These are phyloP conservation scores for Cynopterus brachyotis DNA, from an alignment of 2,113 vertebrate species.

Conservation along the genomic window DNA sequence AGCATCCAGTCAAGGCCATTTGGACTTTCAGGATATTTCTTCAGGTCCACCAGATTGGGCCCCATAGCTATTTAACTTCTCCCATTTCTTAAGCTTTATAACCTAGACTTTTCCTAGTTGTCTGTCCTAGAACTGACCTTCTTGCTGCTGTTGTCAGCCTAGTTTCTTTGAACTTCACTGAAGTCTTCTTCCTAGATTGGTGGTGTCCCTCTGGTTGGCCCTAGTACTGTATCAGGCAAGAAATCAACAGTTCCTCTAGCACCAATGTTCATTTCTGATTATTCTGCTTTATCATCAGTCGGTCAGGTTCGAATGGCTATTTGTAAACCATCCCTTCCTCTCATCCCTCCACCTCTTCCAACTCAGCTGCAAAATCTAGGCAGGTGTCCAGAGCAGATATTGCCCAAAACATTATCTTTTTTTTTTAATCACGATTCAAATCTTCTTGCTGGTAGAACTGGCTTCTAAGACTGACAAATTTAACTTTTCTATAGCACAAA, in stretches of 20 bases:
- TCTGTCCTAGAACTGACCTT: neutral
- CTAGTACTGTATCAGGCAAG: neutral
- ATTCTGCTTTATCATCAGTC: neutral
- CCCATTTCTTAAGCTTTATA: neutral
- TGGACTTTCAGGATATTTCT: neutral
- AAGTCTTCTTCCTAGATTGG: neutral
- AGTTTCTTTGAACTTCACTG: neutral
- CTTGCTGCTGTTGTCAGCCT: neutral
- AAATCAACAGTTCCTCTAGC: neutral
- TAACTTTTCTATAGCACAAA: constrained; percentile 52
- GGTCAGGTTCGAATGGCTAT: neutral
- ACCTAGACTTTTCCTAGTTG: neutral
- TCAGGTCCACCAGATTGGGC: neutral
- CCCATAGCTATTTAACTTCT: neutral
- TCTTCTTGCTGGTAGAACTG: neutral
- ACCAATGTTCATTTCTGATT: neutral
- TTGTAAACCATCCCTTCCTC: neutral
- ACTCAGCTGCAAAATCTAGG: neutral
- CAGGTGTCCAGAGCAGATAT: neutral
- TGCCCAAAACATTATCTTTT: neutral
- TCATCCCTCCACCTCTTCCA: neutral
- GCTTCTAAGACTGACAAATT: constrained; percentile 56
- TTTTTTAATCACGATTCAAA: neutral
- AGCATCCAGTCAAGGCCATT: neutral
- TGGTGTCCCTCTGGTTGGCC: neutral